phyloP scores from a whole-genome alignment of 2,113 vertebrate genomes.

The Pituophis catenifer region DNA sequence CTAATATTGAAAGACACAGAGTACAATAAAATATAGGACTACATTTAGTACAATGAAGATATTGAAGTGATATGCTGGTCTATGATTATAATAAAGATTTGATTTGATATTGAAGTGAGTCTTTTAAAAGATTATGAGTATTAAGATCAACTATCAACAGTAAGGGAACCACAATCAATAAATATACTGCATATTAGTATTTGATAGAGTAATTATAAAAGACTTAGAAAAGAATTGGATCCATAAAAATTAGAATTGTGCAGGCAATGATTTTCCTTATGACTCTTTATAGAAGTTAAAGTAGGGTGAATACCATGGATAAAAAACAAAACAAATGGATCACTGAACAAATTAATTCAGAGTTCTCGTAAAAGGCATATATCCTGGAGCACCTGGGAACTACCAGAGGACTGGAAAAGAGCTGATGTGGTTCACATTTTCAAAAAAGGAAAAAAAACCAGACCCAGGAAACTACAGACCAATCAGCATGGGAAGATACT shows the following conservation, averaged over 20 bases:
- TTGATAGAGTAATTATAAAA: background rate
- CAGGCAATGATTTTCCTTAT: background rate
- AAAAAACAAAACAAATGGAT: background rate
- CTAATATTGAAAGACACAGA: background rate
- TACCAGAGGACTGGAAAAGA: too few relatives aligned
- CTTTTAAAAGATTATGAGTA: background rate
- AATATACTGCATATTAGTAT: background rate
- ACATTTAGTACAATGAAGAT: background rate
- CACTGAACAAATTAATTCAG: background rate
- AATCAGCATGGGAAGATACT: too few relatives aligned
- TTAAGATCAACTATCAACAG: background rate
- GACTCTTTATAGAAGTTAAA: background rate
- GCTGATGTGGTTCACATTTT: too few relatives aligned
- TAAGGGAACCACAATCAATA: background rate
- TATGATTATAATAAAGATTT: background rate
- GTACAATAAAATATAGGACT: background rate
- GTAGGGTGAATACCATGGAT: background rate
- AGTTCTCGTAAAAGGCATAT: background rate
- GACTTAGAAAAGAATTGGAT: background rate
- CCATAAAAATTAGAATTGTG: background rate
- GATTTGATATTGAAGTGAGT: background rate
- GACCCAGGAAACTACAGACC: too few relatives aligned
- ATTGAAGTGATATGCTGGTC: too few relatives aligned
- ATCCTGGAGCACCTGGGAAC: too few relatives aligned
- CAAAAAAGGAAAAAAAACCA: too few relatives aligned